A percentile compares a stretch with the other conserved stretches of the same genome.
Conservation (phyloP, 2,888 invertebrate genomes). For the Andricus curvator region DNA sequence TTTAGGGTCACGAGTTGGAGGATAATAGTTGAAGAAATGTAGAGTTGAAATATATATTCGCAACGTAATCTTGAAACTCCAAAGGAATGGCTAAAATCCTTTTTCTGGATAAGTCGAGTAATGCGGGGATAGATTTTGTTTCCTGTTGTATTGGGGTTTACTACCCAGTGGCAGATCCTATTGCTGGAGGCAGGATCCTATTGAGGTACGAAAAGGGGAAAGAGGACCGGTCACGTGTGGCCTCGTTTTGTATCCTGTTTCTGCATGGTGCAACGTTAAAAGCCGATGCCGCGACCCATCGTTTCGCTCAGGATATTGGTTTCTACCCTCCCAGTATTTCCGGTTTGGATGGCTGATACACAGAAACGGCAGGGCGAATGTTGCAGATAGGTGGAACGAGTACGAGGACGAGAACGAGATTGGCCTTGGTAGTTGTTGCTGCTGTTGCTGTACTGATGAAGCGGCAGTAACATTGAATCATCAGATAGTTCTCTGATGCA, state of each 20-base stretch:
- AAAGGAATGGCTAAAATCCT: not conserved
- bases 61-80: no score
- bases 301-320: conserved; percentile 63
- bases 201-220: conserved; percentile 33
- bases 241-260: conserved; percentile 53
- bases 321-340: conserved; percentile 49
- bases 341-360: conserved; percentile 45
- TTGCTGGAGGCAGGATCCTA: conserved; percentile 18
- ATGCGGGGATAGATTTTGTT: conserved; percentile 10
- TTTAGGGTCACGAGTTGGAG: no score
- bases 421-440: conserved; percentile 17
- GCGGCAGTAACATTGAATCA: conserved; percentile 23
- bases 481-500: conserved; percentile 25
- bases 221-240: conserved; percentile 42
- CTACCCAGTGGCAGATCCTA: conserved; percentile 14
- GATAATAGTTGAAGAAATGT: no score
- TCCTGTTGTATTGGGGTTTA: conserved; percentile 27
- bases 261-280: conserved; percentile 55
- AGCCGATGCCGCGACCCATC: conserved; percentile 52
- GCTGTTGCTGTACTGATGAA: conserved; percentile 33
- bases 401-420: not conserved
- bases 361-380: conserved; percentile 41
- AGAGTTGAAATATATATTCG: no score
- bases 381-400: conserved; percentile 18
- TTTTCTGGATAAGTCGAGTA: not conserved